These are phyloP conservation scores for Centropyge bicolor DNA, from an alignment of 2,797 vertebrate genomes.

Conservation along the genomic window DNA sequence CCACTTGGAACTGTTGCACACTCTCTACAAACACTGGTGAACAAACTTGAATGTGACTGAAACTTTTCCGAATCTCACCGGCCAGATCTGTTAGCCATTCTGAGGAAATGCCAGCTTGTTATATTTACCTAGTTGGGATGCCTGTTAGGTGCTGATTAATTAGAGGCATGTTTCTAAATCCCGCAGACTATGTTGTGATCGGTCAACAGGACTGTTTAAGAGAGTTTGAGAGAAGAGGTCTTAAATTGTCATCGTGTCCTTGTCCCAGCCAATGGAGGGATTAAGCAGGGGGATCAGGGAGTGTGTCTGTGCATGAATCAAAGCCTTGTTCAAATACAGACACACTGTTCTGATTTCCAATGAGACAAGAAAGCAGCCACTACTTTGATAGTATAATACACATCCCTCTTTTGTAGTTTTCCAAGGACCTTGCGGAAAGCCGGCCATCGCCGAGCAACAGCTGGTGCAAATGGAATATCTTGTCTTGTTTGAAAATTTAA, in stretches of 20 bases:
- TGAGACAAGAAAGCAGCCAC: conserved; percentile 73
- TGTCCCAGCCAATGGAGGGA: conserved; percentile 85
- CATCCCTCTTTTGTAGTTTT: conserved; percentile 57
- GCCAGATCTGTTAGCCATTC: conserved; percentile 28
- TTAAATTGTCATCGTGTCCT: conserved; percentile 90
- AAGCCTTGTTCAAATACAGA: conserved; percentile 85
- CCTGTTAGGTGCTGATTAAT: conserved; percentile 78
- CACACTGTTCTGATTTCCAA: conserved; percentile 81
- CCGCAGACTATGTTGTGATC: conserved; percentile 74
- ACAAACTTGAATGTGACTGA: conserved; percentile 35
- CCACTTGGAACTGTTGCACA: conserved; percentile 39
- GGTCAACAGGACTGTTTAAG: conserved; percentile 83
- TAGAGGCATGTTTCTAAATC: conserved; percentile 76
- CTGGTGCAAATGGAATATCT: conserved; percentile 42
- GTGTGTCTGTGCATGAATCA: conserved; percentile 90
- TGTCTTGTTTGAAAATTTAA: conserved; percentile 46
- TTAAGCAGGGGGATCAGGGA: conserved; percentile 85
- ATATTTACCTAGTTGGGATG: conserved; percentile 61
- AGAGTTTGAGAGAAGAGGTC: conserved; percentile 81
- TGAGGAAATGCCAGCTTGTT: conserved; percentile 47
- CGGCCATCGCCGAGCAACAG: conserved; percentile 66
- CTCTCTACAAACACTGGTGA: conserved; percentile 41
- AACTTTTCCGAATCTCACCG: conserved; percentile 61
- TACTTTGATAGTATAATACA: conserved; percentile 72
- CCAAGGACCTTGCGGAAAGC: conserved; percentile 66